Percentiles rank a stretch among this genome's conserved stretches.
These are phyloP conservation scores for Cyaniris semiargus DNA, from an alignment of 2,888 invertebrate genomes.

Conservation along the genomic window DNA sequence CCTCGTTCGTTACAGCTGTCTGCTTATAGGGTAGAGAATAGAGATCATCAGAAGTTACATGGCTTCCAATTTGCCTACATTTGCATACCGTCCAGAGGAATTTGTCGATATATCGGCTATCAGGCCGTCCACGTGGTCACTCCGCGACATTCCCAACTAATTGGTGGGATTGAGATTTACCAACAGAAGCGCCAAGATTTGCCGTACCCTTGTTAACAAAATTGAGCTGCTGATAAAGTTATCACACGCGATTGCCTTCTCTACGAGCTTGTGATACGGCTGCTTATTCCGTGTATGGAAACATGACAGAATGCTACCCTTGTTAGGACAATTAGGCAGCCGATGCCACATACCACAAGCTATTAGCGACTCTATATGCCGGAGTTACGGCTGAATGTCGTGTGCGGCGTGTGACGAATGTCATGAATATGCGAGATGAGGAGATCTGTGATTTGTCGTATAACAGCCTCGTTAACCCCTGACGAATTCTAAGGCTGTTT, in stretches of 20 bases:
- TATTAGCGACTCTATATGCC: neutral
- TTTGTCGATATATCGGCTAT: neutral
- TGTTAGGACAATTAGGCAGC: constrained; percentile 9
- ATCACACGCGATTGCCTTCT: neutral
- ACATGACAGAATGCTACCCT: neutral
- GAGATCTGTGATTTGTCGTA: constrained; percentile 11
- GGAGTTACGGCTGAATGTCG: neutral
- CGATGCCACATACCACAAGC: neutral
- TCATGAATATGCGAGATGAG: constrained; percentile 11
- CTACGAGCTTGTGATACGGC: neutral
- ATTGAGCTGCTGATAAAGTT: neutral
- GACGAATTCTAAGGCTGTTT: neutral
- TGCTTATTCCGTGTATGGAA: neutral
- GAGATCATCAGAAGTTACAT: neutral
- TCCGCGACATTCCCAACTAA: constrained; percentile 14
- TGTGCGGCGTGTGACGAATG: neutral
- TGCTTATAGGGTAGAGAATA: neutral
- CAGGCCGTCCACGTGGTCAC: neutral
- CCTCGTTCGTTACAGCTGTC: too few relatives aligned
- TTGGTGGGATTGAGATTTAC: constrained; percentile 23
- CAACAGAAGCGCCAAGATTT: neutral
- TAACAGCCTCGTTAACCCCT: neutral
- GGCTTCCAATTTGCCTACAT: neutral
- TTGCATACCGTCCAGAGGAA: neutral
- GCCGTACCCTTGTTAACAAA: neutral